Base-by-base conservation (phyloP, 2,797 vertebrate genomes). In the Cetoscarus ocellatus region DNA sequence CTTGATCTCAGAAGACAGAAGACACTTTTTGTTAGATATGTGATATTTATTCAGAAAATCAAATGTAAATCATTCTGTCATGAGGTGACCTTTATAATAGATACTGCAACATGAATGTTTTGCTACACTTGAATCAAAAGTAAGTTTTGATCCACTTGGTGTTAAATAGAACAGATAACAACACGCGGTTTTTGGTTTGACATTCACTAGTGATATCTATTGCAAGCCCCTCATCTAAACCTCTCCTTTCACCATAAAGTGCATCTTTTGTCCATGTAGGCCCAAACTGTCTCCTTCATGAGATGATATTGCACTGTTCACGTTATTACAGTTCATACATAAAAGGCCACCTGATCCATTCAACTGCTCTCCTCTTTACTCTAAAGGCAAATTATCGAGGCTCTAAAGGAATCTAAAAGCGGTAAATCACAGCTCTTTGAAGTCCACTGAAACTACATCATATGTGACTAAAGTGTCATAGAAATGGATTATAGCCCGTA, bases 31-130 rank as follows among this genome's bases (percentile, higher is more conserved):
- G 67, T 84, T 66, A 72, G 80, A 76, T 84, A 69, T 70, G 70
- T 77, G 10, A 68, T 57, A 84, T 93, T 92, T 92, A 92, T 92
- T 93, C 75, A 79, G 83, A 92, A 89, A 92, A 74, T 48, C 7
- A 66, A 78, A 75, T 84, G 82, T 83, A 84, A 86, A 81, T 47
- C 18, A 79, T 49, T 76, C 61, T 36, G 60, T 74, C 40, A 74
- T 73, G 45, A 73, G 58, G 64, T 86, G 75, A 81, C 60, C 48
- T 63, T 71, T 27, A 67, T 47, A 40, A n/a, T 56, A 67, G 54
- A 70, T 79, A 72, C 74, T 70, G 76, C 61, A 82, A 86, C 76
- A 83, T 71, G 45, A 61, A 75, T 76, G 70, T 73, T 63, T 87
- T 89, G 88, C 89, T 92, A 93, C 87, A 62, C 52, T 73, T 84